Evolutionary conservation across 2,797 vertebrate species (phyloP), one percentile per base, ranked within the genome.

Genomic region (Borostomias antarcticus): DNA sequence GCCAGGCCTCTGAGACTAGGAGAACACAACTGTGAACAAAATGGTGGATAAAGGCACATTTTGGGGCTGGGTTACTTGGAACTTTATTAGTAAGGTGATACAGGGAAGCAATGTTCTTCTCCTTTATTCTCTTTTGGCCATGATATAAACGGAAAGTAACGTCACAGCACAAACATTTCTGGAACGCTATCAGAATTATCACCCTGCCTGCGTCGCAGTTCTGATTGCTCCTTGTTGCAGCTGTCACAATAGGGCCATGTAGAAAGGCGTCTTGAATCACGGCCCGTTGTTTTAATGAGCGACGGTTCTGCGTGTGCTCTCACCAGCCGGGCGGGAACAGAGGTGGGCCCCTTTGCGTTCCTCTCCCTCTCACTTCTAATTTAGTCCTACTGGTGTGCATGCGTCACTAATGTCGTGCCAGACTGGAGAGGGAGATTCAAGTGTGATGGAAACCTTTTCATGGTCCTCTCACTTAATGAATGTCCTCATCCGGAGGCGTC

Each of bases 371-470:
- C 17, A 21, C 11, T 40, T 40, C 57, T 40, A 13, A 47, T 30
- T 11, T 7, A 21, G 28, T 30, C 25, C 40, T 2, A 62, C 43
- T n/a, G 29, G 60, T 28, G 47, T 15, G 47, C n/a, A n/a, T n/a
- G n/a, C 47, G 47, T 62, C 45, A 51, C 30, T 35, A 51, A 23
- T 37, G n/a, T 37, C 25, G 48, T 66, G 32, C 47, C 69, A 29
- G 56, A 54, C 52, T 43, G 56, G 57, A 58, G 47, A 62, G 33
- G 72, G 58, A 69, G 50, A 74, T 66, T 75, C 60, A 48, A 64
- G 61, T 33, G 69, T 78, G 75, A 74, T 73, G 73, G 64, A 43
- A 54, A 74, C 69, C 73, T 76, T 79, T 78, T 73, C 74, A 74
- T 66, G 71, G 30, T 56, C 70, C 45, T 33, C 63, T 61, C 57